Evolutionary conservation across 2,113 vertebrate species (phyloP), one percentile per base, ranked within the genome.

Genomic region (Vidua macroura): DNA sequence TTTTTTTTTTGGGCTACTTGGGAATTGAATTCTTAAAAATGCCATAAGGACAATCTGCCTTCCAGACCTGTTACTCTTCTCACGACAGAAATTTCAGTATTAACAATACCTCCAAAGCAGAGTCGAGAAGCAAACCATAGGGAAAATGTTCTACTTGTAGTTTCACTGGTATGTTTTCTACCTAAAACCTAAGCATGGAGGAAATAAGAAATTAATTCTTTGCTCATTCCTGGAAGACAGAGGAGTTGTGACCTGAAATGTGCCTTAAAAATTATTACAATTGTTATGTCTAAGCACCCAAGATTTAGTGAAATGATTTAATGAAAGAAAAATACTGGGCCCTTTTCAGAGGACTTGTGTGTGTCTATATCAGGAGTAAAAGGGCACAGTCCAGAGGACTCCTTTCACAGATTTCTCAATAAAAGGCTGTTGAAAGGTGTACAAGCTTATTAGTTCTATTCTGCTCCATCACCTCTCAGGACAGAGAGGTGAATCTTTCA

Each of bases 271-370:
- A 28, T 24, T 19, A 25, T 41, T 27, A 13, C 15, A 64, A 3
- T 44, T 66, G 0, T 25, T 83, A 39, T 1, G 1, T 28, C 11
- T 72, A 44, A 70, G 30, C 0, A 1, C 60, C 20, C 20, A 43
- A 64, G 37, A 78, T 52, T 28, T 43, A 30, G 21, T 33, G 25
- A 87, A 79, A 13, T 7, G 0, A 39, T 23, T 52, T 63, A 23
- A 68, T 17, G 24, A 37, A 53, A 55, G 35, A 39, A 12, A 67
- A 74, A 52, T 66, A 30, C 6, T 35, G 18, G 9, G 6, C 10
- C 21, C 15, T 81, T 76, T 69, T 44, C 59, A 27, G 46, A 58
- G n/a, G 8, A 33, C 12, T 46, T 37, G 18, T 31, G 67, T 0
- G 5, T 30, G 25, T 27, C 6, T 56, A 46, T 5, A 33, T 5